Evolutionary conservation across 2,888 invertebrate genomes (phyloP), one percentile per base, ranked within the genome.

Genomic region (Lapara coniferarum): DNA sequence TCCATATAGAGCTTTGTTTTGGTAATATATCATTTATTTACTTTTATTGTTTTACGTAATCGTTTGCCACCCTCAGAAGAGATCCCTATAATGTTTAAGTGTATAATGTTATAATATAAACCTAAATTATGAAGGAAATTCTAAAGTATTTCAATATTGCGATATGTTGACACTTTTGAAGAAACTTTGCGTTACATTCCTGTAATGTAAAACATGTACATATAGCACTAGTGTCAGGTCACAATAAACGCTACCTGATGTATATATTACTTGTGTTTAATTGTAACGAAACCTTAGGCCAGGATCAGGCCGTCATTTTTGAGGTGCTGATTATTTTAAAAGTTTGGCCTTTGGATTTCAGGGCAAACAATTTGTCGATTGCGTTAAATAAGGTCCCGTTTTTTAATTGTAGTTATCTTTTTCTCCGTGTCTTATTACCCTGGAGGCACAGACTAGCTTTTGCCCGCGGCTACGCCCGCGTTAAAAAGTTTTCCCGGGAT

Each of bases 141-240:
- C 49, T 49, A 63, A 63, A 49, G 63, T 63, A 63, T 63, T 49
- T 19, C 16, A 63, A 63, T n/a, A 49, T 49, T 46, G 46, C 16
- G 19, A 63, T 13, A 25, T 55, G 55, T 55, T 56, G 55, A 56
- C 46, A 30, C 46, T 68, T 68, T 58, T 25, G 46, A 68, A 25
- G 30, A 49, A 51, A 58, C 66, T 69, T 63, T 30, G 58, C 63
- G 59, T 84, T 85, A 90, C 90, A 92, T 92, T 92, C 90, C 91
- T 87, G 85, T 81, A 84, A 85, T 85, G 83, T 87, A 87, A 87
- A 63, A 63, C 49, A 12, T 92, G 91, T 92, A 92, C 89, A 92
- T 92, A 91, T 88, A 89, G 85, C 74, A 78, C 84, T 88, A 89
- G 81, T 82, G 86, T 81, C 85, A 81, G 89, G 90, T 93, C 92